A percentile compares a stretch with the other conserved stretches of the same genome.
Evolutionary conservation across 2,797 vertebrate species (phyloP).

Genomic region (Epinephelus malabaricus): DNA sequence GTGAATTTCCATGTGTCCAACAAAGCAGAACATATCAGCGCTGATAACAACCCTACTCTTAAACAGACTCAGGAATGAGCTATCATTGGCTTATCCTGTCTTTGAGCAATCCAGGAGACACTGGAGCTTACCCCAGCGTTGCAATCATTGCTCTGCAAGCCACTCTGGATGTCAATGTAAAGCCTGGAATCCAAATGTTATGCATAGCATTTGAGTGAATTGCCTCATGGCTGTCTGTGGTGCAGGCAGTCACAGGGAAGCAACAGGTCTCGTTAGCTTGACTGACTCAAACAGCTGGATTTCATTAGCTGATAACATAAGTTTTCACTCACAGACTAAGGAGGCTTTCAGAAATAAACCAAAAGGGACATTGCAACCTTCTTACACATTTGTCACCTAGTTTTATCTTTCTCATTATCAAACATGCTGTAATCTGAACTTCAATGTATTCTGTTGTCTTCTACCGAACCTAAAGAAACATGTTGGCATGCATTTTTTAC

Average conservation of each 20-base stretch:
- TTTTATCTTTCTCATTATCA: not conserved
- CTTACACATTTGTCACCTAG: constrained; percentile 19
- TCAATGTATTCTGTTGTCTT: not conserved
- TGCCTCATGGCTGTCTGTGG: not conserved
- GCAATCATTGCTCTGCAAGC: not conserved
- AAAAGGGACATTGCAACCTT: constrained; percentile 2
- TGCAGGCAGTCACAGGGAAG: not conserved
- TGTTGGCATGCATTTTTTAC: not conserved
- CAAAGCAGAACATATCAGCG: not conserved
- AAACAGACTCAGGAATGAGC: constrained; percentile 9
- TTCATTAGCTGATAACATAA: constrained; percentile 15
- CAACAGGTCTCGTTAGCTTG: constrained; percentile 10
- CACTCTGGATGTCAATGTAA: not conserved
- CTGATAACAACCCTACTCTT: not conserved
- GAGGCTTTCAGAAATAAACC: not conserved
- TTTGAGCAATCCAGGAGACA: constrained; percentile 18
- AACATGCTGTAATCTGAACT: not conserved
- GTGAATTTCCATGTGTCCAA: not conserved
- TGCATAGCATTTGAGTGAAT: not conserved
- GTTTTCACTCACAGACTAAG: constrained; percentile 13
- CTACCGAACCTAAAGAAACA: not conserved
- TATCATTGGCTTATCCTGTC: not conserved
- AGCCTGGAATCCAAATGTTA: not conserved
- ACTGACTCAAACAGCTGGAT: constrained; percentile 17
- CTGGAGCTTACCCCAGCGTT: not conserved